Conservation (phyloP, 2,113 vertebrate species). For the Laticauda laticaudata region DNA sequence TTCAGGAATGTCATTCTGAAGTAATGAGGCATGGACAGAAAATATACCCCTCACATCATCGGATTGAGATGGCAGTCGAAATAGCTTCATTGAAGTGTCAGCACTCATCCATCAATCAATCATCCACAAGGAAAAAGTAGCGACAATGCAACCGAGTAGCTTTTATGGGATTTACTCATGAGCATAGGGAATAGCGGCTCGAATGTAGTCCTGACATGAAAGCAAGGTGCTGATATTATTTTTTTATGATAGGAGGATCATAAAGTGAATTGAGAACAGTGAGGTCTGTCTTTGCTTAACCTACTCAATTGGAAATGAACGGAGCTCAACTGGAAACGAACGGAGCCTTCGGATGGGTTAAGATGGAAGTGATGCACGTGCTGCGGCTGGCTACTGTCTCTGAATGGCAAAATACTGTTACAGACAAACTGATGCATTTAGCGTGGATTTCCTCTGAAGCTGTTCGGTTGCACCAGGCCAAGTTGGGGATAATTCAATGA, state of each 20-base stretch:
- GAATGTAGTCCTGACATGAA: conserved; percentile 95
- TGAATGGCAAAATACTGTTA: conserved; percentile 71
- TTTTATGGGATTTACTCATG: conserved; percentile 99
- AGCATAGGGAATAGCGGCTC: conserved; percentile 97
- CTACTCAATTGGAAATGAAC: conserved; percentile 81
- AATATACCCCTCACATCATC: conserved; percentile 99
- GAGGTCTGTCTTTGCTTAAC: conserved; percentile 83
- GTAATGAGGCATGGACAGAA: conserved; percentile 99
- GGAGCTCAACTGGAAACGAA: conserved; percentile 76
- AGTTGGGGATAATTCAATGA: conserved; percentile 48
- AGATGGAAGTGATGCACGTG: conserved; percentile 67
- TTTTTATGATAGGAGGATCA: conserved; percentile 84
- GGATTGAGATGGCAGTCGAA: conserved; percentile 99
- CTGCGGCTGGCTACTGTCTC: conserved; percentile 60
- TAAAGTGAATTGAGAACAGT: conserved; percentile 84
- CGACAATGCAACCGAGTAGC: conserved; percentile 84
- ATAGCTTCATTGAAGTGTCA: conserved; percentile 99
- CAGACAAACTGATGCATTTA: conserved; percentile 68
- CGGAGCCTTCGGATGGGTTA: conserved; percentile 70
- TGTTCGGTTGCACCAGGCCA: conserved; percentile 56
- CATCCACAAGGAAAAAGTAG: conserved; percentile 98
- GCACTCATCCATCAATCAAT: conserved; percentile 99
- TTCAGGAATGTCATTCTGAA: conserved; percentile 99
- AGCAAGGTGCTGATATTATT: conserved; percentile 90
- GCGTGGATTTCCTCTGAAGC: conserved; percentile 61